Evolutionary conservation across 2,113 vertebrate genomes (phyloP), one percentile per base, ranked within the genome.

Genomic region (Xiphias gladius): DNA sequence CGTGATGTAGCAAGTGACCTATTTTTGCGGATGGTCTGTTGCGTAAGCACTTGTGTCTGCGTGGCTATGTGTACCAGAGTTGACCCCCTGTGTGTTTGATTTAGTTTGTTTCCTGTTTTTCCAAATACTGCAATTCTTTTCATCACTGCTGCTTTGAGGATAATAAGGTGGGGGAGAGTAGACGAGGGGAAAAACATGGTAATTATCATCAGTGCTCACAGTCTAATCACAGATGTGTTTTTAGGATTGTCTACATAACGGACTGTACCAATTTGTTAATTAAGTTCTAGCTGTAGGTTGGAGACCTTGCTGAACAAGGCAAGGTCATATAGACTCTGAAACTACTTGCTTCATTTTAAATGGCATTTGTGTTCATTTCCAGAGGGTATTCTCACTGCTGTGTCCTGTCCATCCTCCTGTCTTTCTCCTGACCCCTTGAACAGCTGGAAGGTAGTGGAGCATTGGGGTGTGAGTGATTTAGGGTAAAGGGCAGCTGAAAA

Each of bases 1-100:
- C 1, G 22, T 41, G 32, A 58, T 75, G 32, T 19, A 39, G 50
- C 26, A 20, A 46, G 55, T 85, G 90, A 90, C 93, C 88, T 74
- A 83, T 71, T 89, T 92, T 74, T 78, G 68, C 3, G 7, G n/a
- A 41, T n/a, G 26, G 20, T 20, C 35, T 71, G 73, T 90, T 90
- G 58, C 26, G 12, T 54, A 85, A 88, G 82, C 32, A 63, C 39
- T 77, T 43, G 46, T 57, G 20, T 84, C 70, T 66, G 35, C 4
- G 30, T 68, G 54, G 30, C 46, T 41, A 3, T 57, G n/a, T 73
- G 58, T 7, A 5, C 7, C 14, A 22, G 57, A 43, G 30, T 86
- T 82, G 19, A 43, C 35, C 52, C 32, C 2, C 3, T 7, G 24
- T 66, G 55, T 75, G 67, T 87, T 78, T 88, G 52, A 83, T 74